These are phyloP conservation scores for Dryocosmus kuriphilus DNA, from an alignment of 2,888 invertebrate species.

Conservation along the genomic window DNA sequence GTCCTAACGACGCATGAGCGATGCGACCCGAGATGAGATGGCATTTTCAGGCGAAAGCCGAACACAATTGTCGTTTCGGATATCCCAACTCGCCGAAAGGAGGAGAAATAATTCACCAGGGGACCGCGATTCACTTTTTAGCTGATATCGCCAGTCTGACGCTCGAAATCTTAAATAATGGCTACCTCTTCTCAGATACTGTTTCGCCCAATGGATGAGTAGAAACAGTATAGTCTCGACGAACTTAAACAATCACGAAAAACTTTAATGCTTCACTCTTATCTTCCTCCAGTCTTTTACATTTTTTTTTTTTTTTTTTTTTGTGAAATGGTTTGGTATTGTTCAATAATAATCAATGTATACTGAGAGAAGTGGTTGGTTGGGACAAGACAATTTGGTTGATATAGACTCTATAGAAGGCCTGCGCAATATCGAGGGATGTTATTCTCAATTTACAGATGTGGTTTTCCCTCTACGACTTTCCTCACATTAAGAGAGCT, in stretches of 20 bases:
- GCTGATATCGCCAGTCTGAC: constrained; percentile 57
- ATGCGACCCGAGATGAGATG: constrained; percentile 60
- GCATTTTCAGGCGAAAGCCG: constrained; percentile 57
- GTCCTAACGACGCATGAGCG: constrained; percentile 62
- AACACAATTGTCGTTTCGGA: constrained; percentile 58
- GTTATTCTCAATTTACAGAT: too few relatives aligned
- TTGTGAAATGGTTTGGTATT: too few relatives aligned
- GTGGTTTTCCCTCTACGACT: too few relatives aligned
- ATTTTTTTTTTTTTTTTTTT: too few relatives aligned
- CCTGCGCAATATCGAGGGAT: too few relatives aligned
- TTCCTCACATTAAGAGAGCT: too few relatives aligned
- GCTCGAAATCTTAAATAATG: constrained; percentile 54
- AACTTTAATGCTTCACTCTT: constrained; percentile 8
- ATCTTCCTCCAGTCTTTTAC: neutral
- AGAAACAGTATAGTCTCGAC: constrained; percentile 25
- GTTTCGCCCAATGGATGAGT: constrained; percentile 31
- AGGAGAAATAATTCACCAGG: constrained; percentile 45
- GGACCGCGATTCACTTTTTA: constrained; percentile 53
- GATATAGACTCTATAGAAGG: too few relatives aligned
- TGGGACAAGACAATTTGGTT: too few relatives aligned
- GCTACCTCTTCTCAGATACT: constrained; percentile 37
- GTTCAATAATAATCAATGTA: too few relatives aligned
- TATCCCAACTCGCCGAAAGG: constrained; percentile 49
- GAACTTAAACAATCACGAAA: constrained; percentile 22
- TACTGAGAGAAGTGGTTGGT: too few relatives aligned